phyloP scores from a whole-genome alignment of 2,888 invertebrate genomes.

The Drosophila peninsularis region DNA sequence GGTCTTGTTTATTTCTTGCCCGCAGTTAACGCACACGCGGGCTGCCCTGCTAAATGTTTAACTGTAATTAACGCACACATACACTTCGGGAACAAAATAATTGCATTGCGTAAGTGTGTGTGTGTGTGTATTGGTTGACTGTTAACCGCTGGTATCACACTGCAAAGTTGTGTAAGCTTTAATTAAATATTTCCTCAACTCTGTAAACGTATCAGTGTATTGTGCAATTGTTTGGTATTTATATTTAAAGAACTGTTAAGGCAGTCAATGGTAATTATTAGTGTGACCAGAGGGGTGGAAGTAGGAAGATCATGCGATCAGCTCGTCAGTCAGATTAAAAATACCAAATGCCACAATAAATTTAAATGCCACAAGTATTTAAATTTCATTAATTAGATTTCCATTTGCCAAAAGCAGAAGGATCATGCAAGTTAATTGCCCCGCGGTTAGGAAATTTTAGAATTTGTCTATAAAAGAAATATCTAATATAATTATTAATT shows the following conservation, averaged over 20 bases:
- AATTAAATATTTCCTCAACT: conserved; percentile 6
- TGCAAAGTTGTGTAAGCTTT: conserved; percentile 9
- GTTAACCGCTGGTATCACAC: conserved; percentile 1
- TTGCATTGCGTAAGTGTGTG: conserved; percentile 12
- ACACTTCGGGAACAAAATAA: conserved; percentile 16
- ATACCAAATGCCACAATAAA: no score
- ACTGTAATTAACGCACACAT: conserved; percentile 58
- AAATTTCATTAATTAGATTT: no score
- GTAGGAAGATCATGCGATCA: no score
- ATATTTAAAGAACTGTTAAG: not conserved
- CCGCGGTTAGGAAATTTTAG: no score
- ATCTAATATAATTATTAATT: no score
- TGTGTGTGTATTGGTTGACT: conserved; percentile 2
- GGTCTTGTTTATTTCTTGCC: conserved; percentile 46
- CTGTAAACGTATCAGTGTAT: not conserved
- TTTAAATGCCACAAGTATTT: no score
- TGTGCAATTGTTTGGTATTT: not conserved
- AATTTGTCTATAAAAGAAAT: no score
- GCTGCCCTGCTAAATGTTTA: conserved; percentile 47
- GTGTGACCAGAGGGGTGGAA: not conserved
- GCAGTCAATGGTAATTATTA: no score
- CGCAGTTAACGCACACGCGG: conserved; percentile 41
- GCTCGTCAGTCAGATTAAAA: no score
- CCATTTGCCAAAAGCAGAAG: no score
- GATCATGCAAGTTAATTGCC: no score